Conservation (phyloP, 2,797 vertebrate genomes). For the Oreortyx pictus region DNA sequence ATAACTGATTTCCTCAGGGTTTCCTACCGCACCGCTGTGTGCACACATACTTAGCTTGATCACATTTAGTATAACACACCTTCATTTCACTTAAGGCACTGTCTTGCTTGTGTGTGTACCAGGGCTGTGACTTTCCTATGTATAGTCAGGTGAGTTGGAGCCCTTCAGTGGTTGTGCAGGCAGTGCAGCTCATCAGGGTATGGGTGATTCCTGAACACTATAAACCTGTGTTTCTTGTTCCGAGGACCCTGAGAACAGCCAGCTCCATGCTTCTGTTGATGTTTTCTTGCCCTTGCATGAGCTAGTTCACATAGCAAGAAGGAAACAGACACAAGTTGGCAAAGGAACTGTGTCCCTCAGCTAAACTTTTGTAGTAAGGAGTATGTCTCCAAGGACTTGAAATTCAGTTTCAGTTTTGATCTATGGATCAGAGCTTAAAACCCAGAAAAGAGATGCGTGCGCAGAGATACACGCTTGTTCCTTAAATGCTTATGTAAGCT, state of each 20-base stretch:
- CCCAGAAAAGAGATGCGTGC: fast-evolving
- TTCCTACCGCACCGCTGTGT: background rate
- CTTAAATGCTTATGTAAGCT: background rate
- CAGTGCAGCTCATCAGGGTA: background rate
- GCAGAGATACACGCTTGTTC: background rate
- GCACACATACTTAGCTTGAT: background rate
- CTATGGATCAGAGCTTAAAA: background rate
- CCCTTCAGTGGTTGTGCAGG: background rate
- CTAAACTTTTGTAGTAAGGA: background rate
- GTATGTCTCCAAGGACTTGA: background rate
- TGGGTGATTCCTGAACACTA: background rate
- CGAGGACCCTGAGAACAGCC: background rate
- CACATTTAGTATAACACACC: background rate
- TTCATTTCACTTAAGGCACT: background rate
- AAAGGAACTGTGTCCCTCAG: background rate
- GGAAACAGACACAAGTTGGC: background rate
- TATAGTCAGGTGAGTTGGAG: background rate
- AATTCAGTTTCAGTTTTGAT: background rate
- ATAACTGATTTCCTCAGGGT: background rate
- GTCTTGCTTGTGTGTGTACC: background rate
- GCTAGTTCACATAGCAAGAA: background rate
- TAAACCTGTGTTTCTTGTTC: background rate
- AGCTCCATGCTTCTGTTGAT: background rate
- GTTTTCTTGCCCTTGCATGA: background rate
- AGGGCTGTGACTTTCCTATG: background rate